Percentiles rank a stretch among this genome's conserved stretches.
These are phyloP conservation scores for Scaptomyza flava DNA, from an alignment of 2,888 invertebrate genomes.

Conservation along the genomic window DNA sequence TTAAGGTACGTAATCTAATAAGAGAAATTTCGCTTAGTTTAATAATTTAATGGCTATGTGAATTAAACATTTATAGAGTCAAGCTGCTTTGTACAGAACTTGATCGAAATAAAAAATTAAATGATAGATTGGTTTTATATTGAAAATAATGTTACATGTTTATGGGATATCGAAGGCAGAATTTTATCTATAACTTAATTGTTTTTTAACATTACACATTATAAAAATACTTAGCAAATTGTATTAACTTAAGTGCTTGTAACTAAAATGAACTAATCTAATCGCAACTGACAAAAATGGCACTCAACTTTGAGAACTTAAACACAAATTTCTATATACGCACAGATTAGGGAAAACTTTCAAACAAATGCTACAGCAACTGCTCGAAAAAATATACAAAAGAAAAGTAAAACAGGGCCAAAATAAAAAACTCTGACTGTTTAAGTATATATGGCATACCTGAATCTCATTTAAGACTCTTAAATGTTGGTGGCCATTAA, in stretches of 20 bases:
- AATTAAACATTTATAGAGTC: background rate
- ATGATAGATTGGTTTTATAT: background rate
- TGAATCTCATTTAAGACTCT: conserved; percentile 47
- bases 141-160: too few relatives aligned
- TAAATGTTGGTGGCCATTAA: conserved; percentile 42
- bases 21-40: conserved; percentile 13
- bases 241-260: background rate
- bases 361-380: background rate
- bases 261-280: conserved; percentile 18
- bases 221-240: conserved; percentile 1
- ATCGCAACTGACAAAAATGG: conserved; percentile 3
- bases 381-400: background rate
- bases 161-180: too few relatives aligned
- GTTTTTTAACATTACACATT: too few relatives aligned
- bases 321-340: background rate
- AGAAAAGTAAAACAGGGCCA: background rate
- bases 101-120: background rate
- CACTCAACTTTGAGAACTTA: background rate
- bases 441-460: background rate
- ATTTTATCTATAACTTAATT: background rate
- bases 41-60: background rate
- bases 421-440: background rate
- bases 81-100: background rate
- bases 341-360: background rate
- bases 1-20: conserved; percentile 42